A percentile compares a stretch with the other conserved stretches of the same genome.
Conservation (phyloP, 2,113 vertebrate genomes). For the Struthio camelus region DNA sequence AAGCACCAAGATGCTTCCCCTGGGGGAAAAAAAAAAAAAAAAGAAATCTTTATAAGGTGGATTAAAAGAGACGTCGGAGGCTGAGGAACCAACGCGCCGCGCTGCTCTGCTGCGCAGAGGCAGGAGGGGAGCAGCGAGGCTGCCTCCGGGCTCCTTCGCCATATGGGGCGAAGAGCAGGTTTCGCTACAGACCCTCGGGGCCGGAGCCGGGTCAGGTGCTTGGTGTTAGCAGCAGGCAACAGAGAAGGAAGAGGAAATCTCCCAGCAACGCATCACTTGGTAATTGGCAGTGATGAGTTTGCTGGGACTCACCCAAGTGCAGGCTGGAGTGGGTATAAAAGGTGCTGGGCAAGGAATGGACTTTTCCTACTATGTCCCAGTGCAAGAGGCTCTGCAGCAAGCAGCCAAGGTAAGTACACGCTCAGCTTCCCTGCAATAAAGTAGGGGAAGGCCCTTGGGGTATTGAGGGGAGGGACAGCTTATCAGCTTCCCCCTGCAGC, state of each 20-base stretch:
- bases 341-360: fast-evolving
- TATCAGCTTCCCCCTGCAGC: not conserved
- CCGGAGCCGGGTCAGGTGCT: not conserved
- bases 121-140: no score
- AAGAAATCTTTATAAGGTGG: fast-evolving
- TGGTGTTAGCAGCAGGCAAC: fast-evolving
- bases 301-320: not conserved
- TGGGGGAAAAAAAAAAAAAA: not conserved
- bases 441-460: fast-evolving
- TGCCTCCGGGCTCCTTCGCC: not conserved
- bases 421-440: not conserved
- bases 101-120: no score
- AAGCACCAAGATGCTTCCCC: not conserved
- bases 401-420: fast-evolving
- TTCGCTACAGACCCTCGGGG: not conserved
- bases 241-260: not conserved
- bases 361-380: fast-evolving
- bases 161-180: not conserved
- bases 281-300: not conserved
- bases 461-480: not conserved
- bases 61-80: fast-evolving
- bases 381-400: fast-evolving
- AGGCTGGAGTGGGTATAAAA: not conserved
- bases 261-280: not conserved
- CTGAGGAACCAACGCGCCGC: not conserved